Percentiles rank a stretch among this genome's conserved stretches.
phyloP scores from a whole-genome alignment of 2,113 vertebrate genomes.

The Hypanus sabinus region DNA sequence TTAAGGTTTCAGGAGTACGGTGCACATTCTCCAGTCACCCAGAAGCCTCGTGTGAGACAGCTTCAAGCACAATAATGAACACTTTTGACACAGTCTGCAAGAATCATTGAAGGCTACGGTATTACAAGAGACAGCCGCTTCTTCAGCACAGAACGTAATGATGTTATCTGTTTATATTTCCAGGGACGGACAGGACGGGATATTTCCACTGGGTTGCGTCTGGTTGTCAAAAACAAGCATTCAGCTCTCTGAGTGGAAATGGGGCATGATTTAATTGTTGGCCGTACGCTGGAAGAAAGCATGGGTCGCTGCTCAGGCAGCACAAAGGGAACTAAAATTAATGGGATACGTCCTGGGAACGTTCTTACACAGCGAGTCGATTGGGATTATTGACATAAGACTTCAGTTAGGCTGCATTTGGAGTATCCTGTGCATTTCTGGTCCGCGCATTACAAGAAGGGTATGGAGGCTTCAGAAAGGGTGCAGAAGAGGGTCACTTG shows the following conservation, averaged over 20 bases:
- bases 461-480: no score
- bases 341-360: background rate
- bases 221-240: background rate
- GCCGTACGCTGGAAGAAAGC: background rate
- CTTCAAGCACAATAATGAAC: background rate
- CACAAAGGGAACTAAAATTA: background rate
- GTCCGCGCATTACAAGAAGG: no score
- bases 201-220: background rate
- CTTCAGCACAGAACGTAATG: background rate
- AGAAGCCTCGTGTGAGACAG: background rate
- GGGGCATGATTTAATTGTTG: background rate
- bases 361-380: background rate
- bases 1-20: background rate
- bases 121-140: background rate
- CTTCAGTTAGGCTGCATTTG: no score
- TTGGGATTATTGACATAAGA: no score
- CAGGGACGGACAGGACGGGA: background rate
- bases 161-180: background rate
- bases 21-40: background rate
- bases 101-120: background rate
- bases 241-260: background rate
- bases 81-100: conserved; percentile 16
- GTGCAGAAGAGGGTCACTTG: no score
- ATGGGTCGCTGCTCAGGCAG: background rate
- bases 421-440: no score